Base-by-base conservation (phyloP, 2,888 invertebrate species). In the Troides aeacus region DNA sequence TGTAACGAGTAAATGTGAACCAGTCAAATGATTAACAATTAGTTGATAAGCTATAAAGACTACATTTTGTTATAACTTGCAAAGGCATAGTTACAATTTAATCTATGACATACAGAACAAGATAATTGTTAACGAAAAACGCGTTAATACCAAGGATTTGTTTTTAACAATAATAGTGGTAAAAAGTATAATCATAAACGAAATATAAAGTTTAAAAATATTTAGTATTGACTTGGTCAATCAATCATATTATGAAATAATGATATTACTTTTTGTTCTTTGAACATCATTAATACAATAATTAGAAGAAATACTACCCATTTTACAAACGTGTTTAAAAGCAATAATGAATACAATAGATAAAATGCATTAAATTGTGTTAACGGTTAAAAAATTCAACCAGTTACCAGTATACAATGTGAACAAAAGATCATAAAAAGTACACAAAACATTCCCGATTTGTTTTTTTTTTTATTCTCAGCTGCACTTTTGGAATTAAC, bases 331-430 rank as follows among this genome's bases (percentile, higher is more conserved):
- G 58, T 50, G 66, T 66, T 50, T 66, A 59, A 63, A 30, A 53
- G 62, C 53, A 63, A 70, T 70, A 66, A 66, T n/a, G 12, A 63
- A 36, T 21, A 69, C 62, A 66, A 70, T 59, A 50, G 66, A 46
- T 58, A 69, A 65, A 56, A 46, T 36, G 21, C 50, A 30, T 36
- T 57, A 57, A 62, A 65, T 65, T 70, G 70, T 66, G 59, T 36
- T 59, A 50, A 59, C 46, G 63, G 59, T 59, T 57, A 56, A 66
- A 70, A 62, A 65, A 56, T 62, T 62, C 57, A 36, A 66, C 30
- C 62, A 63, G 50, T 53, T 36, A 58, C 23, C 24, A 53, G 62
- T 66, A 24, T 30, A 66, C 62, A 66, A 70, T 63, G 66, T 58
- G 66, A 66, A 59, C 66, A 66, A 62, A 70, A 62, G 69, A 58